Evolutionary conservation across 2,113 vertebrate species (phyloP), one percentile per base, ranked within the genome.

Genomic region (Phalacrocorax brasilianus): DNA sequence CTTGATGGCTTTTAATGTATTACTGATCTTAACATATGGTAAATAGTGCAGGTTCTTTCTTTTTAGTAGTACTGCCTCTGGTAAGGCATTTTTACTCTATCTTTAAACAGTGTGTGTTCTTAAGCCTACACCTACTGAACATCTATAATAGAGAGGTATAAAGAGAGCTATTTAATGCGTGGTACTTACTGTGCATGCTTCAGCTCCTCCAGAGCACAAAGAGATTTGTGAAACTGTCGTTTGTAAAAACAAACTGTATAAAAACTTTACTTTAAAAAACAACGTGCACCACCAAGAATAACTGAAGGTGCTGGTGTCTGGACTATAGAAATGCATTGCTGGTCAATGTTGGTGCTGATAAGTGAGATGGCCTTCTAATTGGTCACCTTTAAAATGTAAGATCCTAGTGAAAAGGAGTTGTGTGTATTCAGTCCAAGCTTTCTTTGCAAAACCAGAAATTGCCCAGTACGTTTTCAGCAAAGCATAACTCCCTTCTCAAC

Each of bases 1-100:
- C 93, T 95, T 89, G 68, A 86, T 89, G 81, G 65, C 86, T 93
- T 94, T 92, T 96, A 91, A 47, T 67, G 80, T 96, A 95, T 97
- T 96, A 58, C 87, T 96, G 85, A 49, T 71, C 45, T 52, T 87
- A 55, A 73, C 44, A 74, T 26, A 53, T 32, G 53, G 85, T 42
- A 88, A 91, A 91, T 66, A 90, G 72, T 33, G 28, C 45, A 79
- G 27, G 56, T 75, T 89, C 61, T 23, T 88, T 93, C 77, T 66
- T 90, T 94, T 84, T 56, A 68, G 78, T 71, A 7, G 23, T 24
- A 52, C 72, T 88, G 93, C 75, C 45, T 86, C 85, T 72, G 55
- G 62, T 70, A 89, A 85, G 67, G 49, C 58, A 58, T 77, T 96
- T 95, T 76, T 50, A 87, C 89, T 55, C 66, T 58, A 0, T 87